A percentile compares a stretch with the other conserved stretches of the same genome.
phyloP scores from a whole-genome alignment of 1,140 invertebrate species.

The Aphelenchoides fujianensis region DNA sequence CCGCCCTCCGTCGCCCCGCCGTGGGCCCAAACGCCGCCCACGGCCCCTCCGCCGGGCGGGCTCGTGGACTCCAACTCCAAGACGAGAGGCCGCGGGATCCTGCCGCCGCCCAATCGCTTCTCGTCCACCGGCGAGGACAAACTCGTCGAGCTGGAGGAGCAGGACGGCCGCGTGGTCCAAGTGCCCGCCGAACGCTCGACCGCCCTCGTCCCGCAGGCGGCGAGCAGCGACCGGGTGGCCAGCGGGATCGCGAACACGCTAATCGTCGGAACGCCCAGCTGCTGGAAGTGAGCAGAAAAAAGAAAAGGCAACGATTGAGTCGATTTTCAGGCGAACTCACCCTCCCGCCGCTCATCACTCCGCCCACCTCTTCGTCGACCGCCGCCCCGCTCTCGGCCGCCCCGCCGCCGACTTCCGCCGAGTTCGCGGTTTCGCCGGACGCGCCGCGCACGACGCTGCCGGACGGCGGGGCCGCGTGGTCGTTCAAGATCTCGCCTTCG shows the following conservation, averaged over 20 bases:
- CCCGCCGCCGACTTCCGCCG: neutral
- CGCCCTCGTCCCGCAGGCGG: neutral
- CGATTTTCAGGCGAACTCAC: neutral
- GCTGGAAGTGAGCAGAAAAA: neutral
- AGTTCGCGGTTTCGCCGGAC: neutral
- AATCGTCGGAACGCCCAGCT: neutral
- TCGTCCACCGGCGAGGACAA: neutral
- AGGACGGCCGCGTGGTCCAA: neutral
- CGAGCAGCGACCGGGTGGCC: neutral
- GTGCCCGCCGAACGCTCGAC: neutral
- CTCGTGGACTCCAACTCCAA: neutral
- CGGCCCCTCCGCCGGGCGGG: neutral
- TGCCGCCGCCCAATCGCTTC: neutral
- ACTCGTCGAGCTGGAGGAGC: neutral
- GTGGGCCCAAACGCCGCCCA: neutral
- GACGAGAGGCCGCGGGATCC: neutral
- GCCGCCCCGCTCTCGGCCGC: neutral
- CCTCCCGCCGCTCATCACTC: no score
- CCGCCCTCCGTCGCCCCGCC: neutral
- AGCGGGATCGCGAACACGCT: conserved; percentile 3
- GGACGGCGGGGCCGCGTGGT: conserved; percentile 6
- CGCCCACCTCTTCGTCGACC: no score
- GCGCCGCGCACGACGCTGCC: conserved; percentile 9
- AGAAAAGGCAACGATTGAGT: no score
- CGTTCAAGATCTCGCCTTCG: conserved; percentile 20